Conservation (phyloP, 1,140 invertebrate species). For the Drosophila subobscura region DNA sequence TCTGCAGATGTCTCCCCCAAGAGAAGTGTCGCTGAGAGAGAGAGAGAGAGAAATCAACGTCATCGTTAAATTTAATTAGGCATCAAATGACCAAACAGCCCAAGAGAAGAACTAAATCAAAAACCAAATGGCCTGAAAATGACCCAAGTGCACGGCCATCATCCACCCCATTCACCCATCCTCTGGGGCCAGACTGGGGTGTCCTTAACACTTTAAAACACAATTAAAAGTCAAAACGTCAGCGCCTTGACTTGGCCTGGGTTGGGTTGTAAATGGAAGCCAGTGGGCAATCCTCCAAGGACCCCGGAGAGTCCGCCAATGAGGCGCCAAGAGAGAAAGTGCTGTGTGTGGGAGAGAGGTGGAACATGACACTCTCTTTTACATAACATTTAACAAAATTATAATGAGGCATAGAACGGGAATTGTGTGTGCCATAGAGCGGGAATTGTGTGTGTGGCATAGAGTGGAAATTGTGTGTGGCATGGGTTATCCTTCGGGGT, state of each 20-base stretch:
- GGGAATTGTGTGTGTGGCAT: slow-evolving; percentile 1
- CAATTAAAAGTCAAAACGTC: slow-evolving; percentile 80
- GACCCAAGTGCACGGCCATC: slow-evolving; percentile 35
- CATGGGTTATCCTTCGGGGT: neutral
- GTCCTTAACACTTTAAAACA: slow-evolving; percentile 74
- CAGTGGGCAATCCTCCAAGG: slow-evolving; percentile 69
- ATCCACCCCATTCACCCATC: neutral
- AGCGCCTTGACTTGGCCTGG: slow-evolving; percentile 16
- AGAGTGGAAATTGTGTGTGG: slow-evolving; percentile 1
- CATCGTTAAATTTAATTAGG: slow-evolving; percentile 83
- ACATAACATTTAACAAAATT: slow-evolving; percentile 82
- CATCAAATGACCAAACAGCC: slow-evolving; percentile 74
- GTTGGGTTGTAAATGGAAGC: slow-evolving; percentile 62
- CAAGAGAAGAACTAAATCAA: slow-evolving; percentile 67
- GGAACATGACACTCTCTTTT: slow-evolving; percentile 63
- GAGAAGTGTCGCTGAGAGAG: neutral
- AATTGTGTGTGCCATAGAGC: neutral
- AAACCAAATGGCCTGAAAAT: slow-evolving; percentile 73
- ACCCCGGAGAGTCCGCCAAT: slow-evolving; percentile 65
- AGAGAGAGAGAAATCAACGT: slow-evolving; percentile 60
- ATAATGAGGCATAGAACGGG: slow-evolving; percentile 52
- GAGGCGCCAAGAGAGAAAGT: slow-evolving; percentile 43
- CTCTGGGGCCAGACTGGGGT: neutral
- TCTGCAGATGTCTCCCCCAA: neutral
- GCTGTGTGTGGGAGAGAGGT: neutral